phyloP scores from a whole-genome alignment of 2,797 vertebrate species.

The Danio albolineatus region DNA sequence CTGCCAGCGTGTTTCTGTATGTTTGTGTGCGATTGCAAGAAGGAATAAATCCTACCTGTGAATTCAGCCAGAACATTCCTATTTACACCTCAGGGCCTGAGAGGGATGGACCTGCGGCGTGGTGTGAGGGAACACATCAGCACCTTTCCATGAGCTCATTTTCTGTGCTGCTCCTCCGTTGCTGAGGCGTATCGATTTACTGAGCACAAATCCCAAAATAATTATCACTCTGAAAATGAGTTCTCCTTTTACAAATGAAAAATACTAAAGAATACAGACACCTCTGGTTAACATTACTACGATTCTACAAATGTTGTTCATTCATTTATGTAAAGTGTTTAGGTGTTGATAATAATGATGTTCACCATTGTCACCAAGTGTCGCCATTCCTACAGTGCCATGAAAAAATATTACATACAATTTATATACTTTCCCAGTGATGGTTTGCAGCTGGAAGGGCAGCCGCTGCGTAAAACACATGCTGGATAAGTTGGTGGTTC shows the following conservation, averaged over 20 bases:
- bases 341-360: too few species aligned
- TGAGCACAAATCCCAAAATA: slow-evolving; percentile 48
- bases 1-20: slow-evolving; percentile 9
- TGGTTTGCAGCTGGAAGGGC: too few species aligned
- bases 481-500: too few species aligned
- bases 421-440: too few species aligned
- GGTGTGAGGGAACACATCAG: slow-evolving; percentile 56
- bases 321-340: too few species aligned
- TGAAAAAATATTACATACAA: too few species aligned
- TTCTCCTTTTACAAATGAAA: slow-evolving; percentile 12
- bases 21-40: slow-evolving; percentile 12
- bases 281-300: neutral
- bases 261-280: neutral
- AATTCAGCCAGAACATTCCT: slow-evolving; percentile 48
- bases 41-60: slow-evolving; percentile 31
- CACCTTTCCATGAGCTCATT: slow-evolving; percentile 38
- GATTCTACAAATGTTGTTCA: too few species aligned
- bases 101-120: slow-evolving; percentile 29
- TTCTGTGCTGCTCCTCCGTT: slow-evolving; percentile 27
- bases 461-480: too few species aligned
- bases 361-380: too few species aligned
- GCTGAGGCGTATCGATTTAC: slow-evolving; percentile 17
- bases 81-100: slow-evolving; percentile 59
- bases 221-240: slow-evolving; percentile 52
- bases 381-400: too few species aligned